phyloP scores from a whole-genome alignment of 2,797 vertebrate species.

The Sebastes dallii region DNA sequence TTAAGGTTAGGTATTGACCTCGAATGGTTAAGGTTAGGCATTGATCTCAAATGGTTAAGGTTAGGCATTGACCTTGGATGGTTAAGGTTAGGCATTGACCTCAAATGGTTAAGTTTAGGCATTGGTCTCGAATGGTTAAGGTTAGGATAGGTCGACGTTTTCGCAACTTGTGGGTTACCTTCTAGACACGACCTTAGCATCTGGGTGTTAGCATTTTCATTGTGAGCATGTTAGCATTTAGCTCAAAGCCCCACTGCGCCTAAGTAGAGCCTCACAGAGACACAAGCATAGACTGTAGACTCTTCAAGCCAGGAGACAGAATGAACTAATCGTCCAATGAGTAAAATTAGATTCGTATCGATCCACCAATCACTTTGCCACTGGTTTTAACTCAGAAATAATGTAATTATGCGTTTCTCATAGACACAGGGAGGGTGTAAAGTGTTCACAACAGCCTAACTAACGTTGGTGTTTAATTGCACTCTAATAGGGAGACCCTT shows the following conservation, averaged over 20 bases:
- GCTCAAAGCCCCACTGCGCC: not conserved
- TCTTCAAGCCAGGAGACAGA: not conserved
- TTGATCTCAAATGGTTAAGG: rapidly evolving
- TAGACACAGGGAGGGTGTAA: not conserved
- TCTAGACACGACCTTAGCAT: not conserved
- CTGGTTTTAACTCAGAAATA: not conserved
- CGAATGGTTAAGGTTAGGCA: too few relatives aligned
- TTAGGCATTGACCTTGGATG: rapidly evolving
- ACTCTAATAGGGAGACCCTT: slow-evolving; percentile 5
- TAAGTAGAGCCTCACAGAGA: too few relatives aligned
- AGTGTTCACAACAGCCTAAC: not conserved
- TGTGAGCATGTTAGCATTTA: not conserved
- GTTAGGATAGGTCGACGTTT: too few relatives aligned
- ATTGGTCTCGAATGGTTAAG: rapidly evolving
- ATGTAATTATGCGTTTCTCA: not conserved
- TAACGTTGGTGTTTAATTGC: slow-evolving; percentile 17
- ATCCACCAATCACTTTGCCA: not conserved
- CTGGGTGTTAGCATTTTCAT: not conserved
- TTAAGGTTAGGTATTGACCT: too few relatives aligned
- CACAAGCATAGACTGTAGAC: too few relatives aligned
- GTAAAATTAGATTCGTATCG: not conserved
- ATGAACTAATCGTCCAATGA: not conserved
- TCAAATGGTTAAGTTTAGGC: rapidly evolving
- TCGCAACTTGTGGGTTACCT: too few relatives aligned
- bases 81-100: rapidly evolving